A percentile compares a stretch with the other conserved stretches of the same genome.
Conservation (phyloP, 1,140 invertebrate genomes). For the Pristionchus pacificus region DNA sequence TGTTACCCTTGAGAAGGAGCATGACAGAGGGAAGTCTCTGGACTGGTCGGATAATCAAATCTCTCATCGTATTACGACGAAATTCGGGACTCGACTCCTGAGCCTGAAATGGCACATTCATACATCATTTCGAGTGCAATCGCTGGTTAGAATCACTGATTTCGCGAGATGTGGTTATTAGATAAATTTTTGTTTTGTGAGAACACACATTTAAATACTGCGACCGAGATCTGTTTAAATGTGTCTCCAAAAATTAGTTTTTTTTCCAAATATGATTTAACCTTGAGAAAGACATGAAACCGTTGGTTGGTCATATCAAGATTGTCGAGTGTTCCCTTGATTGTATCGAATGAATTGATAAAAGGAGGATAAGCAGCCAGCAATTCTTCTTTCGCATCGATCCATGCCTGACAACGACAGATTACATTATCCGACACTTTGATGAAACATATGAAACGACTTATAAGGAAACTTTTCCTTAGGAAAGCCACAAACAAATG, state of each 20-base stretch:
- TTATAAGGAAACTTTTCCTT: too few relatives aligned
- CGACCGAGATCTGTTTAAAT: too few relatives aligned
- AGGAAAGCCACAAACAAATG: too few relatives aligned
- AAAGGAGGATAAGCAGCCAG: slow-evolving; percentile 92
- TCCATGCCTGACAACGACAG: slow-evolving; percentile 34
- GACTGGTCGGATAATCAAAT: slow-evolving; percentile 89
- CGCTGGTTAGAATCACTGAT: too few relatives aligned
- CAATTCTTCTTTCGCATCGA: slow-evolving; percentile 63
- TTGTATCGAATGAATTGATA: slow-evolving; percentile 94
- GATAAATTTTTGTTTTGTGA: not conserved
- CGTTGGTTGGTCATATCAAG: slow-evolving; percentile 85
- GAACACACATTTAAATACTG: not conserved
- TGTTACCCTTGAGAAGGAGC: slow-evolving; percentile 74
- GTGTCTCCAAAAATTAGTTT: not conserved
- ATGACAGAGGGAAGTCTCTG: slow-evolving; percentile 91
- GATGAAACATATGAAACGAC: too few relatives aligned
- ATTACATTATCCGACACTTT: too few relatives aligned
- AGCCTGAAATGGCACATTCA: too few relatives aligned
- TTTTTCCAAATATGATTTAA: slow-evolving; percentile 57
- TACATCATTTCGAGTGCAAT: slow-evolving; percentile 1
- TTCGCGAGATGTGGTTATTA: not conserved
- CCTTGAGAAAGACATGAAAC: slow-evolving; percentile 97
- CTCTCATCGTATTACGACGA: slow-evolving; percentile 84
- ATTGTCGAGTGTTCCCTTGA: slow-evolving; percentile 81
- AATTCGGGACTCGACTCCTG: slow-evolving; percentile 72